phyloP scores from a whole-genome alignment of 2,113 vertebrate genomes.

The Oreocharis arfaki region DNA sequence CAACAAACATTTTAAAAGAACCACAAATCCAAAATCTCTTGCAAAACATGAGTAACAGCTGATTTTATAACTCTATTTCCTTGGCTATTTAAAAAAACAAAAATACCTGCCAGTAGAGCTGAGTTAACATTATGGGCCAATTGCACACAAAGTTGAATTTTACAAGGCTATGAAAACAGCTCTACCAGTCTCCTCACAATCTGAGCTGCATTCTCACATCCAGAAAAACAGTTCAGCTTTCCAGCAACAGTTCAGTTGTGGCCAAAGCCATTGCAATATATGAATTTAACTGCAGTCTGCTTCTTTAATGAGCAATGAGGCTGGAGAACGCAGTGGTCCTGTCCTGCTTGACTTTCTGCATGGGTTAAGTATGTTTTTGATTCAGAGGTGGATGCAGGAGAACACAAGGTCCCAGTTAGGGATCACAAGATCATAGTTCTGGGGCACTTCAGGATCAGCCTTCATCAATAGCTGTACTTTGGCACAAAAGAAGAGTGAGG shows the following conservation, averaged over 20 bases:
- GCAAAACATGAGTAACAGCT: slow-evolving; percentile 2
- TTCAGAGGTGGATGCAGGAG: not conserved
- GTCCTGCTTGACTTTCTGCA: not conserved
- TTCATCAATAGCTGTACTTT: not conserved
- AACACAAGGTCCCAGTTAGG: not conserved
- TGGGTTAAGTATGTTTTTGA: not conserved
- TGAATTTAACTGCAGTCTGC: not conserved
- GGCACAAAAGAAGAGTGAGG: not conserved
- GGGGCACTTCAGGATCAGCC: not conserved
- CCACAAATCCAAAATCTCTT: not conserved
- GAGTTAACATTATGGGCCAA: not conserved
- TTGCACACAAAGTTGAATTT: not conserved
- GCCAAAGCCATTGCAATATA: not conserved
- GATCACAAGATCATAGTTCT: not conserved
- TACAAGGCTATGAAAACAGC: not conserved
- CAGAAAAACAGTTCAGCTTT: not conserved
- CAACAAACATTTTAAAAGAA: not conserved
- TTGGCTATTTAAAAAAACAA: not conserved
- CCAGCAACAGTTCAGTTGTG: not conserved
- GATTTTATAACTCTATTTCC: slow-evolving; percentile 3
- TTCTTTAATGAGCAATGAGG: not conserved
- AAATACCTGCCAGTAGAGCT: not conserved
- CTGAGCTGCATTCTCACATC: not conserved
- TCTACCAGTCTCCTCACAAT: not conserved
- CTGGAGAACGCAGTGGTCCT: not conserved